Conservation (phyloP, 2,797 vertebrate species). For the Onychomys torridus region DNA sequence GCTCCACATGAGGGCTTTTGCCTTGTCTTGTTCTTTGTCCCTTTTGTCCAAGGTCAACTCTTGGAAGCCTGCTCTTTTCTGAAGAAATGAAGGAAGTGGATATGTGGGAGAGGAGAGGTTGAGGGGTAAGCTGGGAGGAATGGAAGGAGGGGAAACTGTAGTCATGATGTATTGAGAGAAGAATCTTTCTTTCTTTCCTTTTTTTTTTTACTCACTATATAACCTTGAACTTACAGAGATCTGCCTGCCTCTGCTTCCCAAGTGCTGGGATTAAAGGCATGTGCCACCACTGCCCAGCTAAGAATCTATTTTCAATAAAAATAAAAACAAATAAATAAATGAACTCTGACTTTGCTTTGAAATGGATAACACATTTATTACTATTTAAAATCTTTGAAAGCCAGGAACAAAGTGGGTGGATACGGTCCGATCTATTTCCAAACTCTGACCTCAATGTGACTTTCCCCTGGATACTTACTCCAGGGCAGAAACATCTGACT, state of each 20-base stretch:
- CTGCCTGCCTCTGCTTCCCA: too few species aligned
- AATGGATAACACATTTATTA: neutral
- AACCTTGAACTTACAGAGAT: too few species aligned
- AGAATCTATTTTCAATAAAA: neutral
- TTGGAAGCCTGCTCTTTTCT: neutral
- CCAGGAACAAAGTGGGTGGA: neutral
- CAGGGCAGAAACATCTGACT: neutral
- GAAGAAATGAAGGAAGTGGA: neutral
- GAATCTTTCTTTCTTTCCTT: neutral
- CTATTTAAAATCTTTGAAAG: slow-evolving; percentile 45
- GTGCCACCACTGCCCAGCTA: neutral
- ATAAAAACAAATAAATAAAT: neutral
- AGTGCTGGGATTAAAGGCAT: too few species aligned
- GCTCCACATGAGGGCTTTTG: neutral
- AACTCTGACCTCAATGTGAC: neutral
- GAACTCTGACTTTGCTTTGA: neutral
- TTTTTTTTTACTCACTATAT: too few species aligned
- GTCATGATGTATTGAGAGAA: neutral
- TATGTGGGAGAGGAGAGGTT: neutral
- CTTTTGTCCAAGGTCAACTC: neutral
- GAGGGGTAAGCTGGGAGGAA: too few species aligned
- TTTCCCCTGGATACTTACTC: slow-evolving; percentile 6
- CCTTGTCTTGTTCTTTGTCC: neutral
- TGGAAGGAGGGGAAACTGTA: too few species aligned
- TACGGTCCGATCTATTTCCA: slow-evolving; percentile 7